These are phyloP conservation scores for Bostrychus sinensis DNA, from an alignment of 2,113 vertebrate species.

Conservation along the genomic window DNA sequence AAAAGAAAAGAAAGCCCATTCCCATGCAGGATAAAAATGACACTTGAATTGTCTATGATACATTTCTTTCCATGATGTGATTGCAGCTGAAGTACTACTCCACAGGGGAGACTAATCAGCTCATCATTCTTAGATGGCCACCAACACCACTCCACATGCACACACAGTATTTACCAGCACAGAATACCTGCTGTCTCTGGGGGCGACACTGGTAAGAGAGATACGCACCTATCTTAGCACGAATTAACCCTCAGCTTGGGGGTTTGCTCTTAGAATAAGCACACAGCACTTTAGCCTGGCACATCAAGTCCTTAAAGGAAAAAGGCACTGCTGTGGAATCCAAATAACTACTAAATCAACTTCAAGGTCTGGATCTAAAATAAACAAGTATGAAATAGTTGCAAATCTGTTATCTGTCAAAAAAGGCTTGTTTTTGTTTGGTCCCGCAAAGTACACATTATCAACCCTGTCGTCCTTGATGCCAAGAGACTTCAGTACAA, in stretches of 20 bases:
- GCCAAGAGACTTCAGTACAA: background rate
- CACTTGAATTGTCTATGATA: slow-evolving; percentile 9
- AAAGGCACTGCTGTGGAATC: background rate
- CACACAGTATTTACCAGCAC: slow-evolving; percentile 12
- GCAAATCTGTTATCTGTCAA: slow-evolving; percentile 3
- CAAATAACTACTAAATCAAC: slow-evolving; percentile 1
- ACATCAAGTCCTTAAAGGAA: background rate
- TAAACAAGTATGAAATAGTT: slow-evolving; percentile 1
- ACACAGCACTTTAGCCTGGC: background rate
- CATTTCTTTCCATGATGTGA: slow-evolving; percentile 12
- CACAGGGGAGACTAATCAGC: slow-evolving; percentile 45
- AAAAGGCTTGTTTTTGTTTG: background rate
- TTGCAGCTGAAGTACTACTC: slow-evolving; percentile 16
- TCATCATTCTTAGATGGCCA: slow-evolving; percentile 50
- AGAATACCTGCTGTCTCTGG: slow-evolving; percentile 14
- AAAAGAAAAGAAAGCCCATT: background rate
- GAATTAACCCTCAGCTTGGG: slow-evolving; percentile 47
- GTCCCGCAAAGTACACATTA: background rate
- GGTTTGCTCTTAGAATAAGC: slow-evolving; percentile 28
- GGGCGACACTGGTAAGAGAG: slow-evolving; percentile 38
- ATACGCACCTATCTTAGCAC: slow-evolving; percentile 28
- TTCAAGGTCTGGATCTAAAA: slow-evolving; percentile 3
- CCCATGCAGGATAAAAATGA: background rate
- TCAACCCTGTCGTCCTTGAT: background rate
- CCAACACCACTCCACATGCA: slow-evolving; percentile 28